These are phyloP conservation scores for Puma concolor DNA, from an alignment of 2,113 vertebrate species.

Conservation along the genomic window DNA sequence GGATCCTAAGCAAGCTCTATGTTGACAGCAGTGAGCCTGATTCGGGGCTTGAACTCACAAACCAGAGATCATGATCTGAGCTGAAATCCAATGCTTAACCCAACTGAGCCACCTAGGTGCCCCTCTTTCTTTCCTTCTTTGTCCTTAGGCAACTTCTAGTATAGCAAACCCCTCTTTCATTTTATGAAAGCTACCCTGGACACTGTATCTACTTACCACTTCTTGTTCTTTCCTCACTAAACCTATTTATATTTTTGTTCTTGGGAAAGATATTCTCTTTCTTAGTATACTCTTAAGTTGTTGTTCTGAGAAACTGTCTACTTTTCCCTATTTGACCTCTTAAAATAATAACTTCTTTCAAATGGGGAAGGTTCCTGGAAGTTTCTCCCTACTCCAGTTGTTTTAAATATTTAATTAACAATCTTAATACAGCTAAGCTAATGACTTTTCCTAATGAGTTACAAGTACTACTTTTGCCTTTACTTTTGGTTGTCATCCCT, in stretches of 20 bases:
- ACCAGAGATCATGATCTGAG: too few relatives aligned
- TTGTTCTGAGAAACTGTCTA: background rate
- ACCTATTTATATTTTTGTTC: background rate
- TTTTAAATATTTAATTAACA: constrained; percentile 26
- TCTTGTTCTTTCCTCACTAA: background rate
- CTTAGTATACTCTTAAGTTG: background rate
- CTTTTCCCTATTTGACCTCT: background rate
- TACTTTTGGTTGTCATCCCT: background rate
- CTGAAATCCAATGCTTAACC: too few relatives aligned
- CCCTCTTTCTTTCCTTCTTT: background rate
- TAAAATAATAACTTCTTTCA: constrained; percentile 10
- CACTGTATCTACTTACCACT: background rate
- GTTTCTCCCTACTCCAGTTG: background rate
- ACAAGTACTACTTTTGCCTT: background rate
- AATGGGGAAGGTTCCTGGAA: background rate
- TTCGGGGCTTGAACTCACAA: too few relatives aligned
- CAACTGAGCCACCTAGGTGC: too few relatives aligned
- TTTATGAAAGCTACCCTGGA: background rate
- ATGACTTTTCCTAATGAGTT: background rate
- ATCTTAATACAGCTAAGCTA: background rate
- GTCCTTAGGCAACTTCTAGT: background rate
- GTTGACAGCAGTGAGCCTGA: too few relatives aligned
- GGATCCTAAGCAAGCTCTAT: too few relatives aligned
- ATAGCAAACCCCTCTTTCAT: background rate
- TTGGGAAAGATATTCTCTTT: background rate